phyloP scores from a whole-genome alignment of 1,140 invertebrate species.

The Drosophila chauvacae region DNA sequence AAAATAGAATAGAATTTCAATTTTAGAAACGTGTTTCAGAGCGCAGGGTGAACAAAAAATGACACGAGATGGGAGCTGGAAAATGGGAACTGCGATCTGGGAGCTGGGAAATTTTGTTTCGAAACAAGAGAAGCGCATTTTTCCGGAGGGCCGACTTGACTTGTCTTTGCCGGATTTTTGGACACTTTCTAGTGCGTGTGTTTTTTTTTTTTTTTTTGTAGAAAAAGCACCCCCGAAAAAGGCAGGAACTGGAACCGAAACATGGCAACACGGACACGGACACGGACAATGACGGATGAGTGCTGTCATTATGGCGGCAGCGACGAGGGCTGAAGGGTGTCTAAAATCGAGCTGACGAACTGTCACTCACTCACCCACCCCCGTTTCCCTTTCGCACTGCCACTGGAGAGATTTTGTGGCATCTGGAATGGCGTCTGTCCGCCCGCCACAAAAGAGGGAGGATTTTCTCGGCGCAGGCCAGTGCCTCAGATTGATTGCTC shows the following conservation, averaged over 20 bases:
- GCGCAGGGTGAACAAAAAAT: conserved; percentile 44
- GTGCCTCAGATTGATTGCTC: conserved; percentile 69
- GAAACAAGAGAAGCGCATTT: conserved; percentile 47
- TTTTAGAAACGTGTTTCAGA: conserved; percentile 77
- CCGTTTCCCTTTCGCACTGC: conserved; percentile 5
- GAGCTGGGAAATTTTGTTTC: conserved; percentile 16
- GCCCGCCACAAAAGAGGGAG: conserved; percentile 17
- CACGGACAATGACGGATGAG: conserved; percentile 78
- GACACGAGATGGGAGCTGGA: conserved; percentile 17
- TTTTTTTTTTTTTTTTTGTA: not conserved
- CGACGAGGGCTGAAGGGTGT: conserved; percentile 62
- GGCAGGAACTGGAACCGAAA: conserved; percentile 45
- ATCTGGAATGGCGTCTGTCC: conserved; percentile 57
- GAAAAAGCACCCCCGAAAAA: conserved; percentile 57
- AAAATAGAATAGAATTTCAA: conserved; percentile 77
- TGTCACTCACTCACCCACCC: conserved; percentile 65
- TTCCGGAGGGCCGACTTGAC: conserved; percentile 60
- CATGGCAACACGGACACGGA: conserved; percentile 39
- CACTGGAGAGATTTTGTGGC: conserved; percentile 54
- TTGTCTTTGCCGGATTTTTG: conserved; percentile 76
- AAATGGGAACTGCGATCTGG: conserved; percentile 1
- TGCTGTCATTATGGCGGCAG: conserved; percentile 72
- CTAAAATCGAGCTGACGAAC: conserved; percentile 80
- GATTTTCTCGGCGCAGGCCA: conserved; percentile 22
- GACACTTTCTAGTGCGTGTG: conserved; percentile 68